phyloP scores from a whole-genome alignment of 2,113 vertebrate species.

The Platysternon megacephalum region DNA sequence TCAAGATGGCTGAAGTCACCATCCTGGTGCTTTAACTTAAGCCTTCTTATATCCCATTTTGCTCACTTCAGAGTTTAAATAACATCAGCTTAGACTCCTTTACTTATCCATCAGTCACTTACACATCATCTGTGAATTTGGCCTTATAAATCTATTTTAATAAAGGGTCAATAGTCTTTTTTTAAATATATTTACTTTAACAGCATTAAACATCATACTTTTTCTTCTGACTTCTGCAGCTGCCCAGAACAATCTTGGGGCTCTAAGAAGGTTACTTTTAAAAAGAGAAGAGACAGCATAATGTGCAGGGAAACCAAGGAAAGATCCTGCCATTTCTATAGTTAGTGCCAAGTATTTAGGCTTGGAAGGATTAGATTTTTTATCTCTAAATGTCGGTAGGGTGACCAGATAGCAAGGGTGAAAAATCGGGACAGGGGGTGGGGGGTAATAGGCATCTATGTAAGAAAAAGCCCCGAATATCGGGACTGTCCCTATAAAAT shows the following conservation, averaged over 20 bases:
- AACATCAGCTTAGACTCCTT: background rate
- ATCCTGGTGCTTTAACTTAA: background rate
- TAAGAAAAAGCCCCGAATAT: no score
- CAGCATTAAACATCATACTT: background rate
- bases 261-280: background rate
- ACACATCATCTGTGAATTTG: background rate
- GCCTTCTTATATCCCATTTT: background rate
- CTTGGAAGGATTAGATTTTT: background rate
- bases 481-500: no score
- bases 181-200: background rate
- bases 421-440: no score
- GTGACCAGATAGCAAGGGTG: no score
- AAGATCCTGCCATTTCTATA: background rate
- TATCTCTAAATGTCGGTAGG: no score
- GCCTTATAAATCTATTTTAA: background rate
- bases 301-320: background rate
- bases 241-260: background rate
- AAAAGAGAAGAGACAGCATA: background rate
- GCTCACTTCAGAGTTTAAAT: background rate
- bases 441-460: no score
- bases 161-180: background rate
- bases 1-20: background rate
- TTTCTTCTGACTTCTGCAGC: background rate
- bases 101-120: background rate
- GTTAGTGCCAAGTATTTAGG: background rate